Base-by-base conservation (phyloP, 2,888 invertebrate species). In the Carterocephalus palaemon region DNA sequence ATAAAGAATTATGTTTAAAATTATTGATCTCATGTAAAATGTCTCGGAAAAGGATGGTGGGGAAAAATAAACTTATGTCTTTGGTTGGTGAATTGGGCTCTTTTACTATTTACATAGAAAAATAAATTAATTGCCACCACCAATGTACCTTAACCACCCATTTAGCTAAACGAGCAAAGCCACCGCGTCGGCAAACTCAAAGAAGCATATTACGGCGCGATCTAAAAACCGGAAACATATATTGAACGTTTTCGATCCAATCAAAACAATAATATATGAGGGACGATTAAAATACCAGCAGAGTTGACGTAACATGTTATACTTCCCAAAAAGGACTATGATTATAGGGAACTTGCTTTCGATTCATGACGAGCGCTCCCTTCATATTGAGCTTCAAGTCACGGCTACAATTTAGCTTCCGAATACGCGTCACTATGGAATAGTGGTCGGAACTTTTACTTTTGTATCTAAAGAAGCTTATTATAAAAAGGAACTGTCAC, bases 391-490 rank as follows among this genome's bases (percentile, higher is more conserved):
- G 60, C 76, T 80, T 77, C 80, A 64, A 50, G 62, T 67, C 75
- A 69, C 74, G 68, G 48, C 49, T 51, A 49, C 58, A 56, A 62
- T 67, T 63, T 57, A 56, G 64, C 81, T 82, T 73, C 80, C 73
- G 72, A 74, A 75, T 73, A 79, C 75, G 64, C 66, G 61, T 48
- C 49, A 68, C 65, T 67, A 71, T 71, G 67, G 59, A 47, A 64
- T 61, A 64, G 60, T 56, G 52, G 57, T 51, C 56, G 60, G 52
- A 51, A 79, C 81, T 81, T 76, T 82, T 81, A 76, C 83, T 82
- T 79, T 79, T 70, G 46, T 52, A 49, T 55, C 54, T 56, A 67
- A 66, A 67, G 57, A 66, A 66, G 62, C 61, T 57, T 64, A 59
- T 59, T 57, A 57, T 52, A 56, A 57, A 54, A 49, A 48, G 59